Base-by-base conservation (phyloP, 2,888 invertebrate genomes). In the Lysandra coridon region DNA sequence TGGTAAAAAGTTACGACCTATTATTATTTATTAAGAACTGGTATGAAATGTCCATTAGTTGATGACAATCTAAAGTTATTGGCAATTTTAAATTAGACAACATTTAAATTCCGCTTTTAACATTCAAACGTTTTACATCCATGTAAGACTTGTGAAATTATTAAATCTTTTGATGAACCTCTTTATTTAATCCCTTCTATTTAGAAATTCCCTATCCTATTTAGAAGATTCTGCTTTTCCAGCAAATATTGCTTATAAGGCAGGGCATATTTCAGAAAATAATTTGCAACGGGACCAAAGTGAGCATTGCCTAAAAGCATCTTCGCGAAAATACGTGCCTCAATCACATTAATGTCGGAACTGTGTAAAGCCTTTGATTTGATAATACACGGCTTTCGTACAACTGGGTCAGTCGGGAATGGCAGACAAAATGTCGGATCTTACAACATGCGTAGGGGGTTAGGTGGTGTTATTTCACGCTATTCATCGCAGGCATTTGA, bases 281-380 rank as follows among this genome's bases (percentile, higher is more conserved):
- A 64, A 23, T 64, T 30, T 64, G 4, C 30, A 64, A 12, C 23
- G 30, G 30, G 64, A 30, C 4, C 30, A 30, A 64, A 64, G 30
- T 12, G 30, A 64, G 12, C 69, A 69, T 37, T 37, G 17, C 33
- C 37, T 69, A 33, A 69, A 69, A 69, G 64, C 69, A 14, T 37
- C 69, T 69, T 69, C 23, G 4, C 33, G 75, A 2, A 75, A 44
- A 69, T 69, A 69, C 37, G 69, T 69, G 33, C 12, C 33, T 37
- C 69, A 33, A 69, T 69, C 69, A 69, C 33, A 69, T 37, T 69
- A 69, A 44, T 30, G 74, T 69, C 33, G 33, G 69, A 69, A 69
- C 33, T 37, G 33, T 69, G 69, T 37, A 69, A 69, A 69, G 69
- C 75, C 75, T 75, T 75, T 75, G 75, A 75, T 75, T 75, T 75